Conservation (phyloP, 2,113 vertebrate genomes). For the Lasiurus borealis region DNA sequence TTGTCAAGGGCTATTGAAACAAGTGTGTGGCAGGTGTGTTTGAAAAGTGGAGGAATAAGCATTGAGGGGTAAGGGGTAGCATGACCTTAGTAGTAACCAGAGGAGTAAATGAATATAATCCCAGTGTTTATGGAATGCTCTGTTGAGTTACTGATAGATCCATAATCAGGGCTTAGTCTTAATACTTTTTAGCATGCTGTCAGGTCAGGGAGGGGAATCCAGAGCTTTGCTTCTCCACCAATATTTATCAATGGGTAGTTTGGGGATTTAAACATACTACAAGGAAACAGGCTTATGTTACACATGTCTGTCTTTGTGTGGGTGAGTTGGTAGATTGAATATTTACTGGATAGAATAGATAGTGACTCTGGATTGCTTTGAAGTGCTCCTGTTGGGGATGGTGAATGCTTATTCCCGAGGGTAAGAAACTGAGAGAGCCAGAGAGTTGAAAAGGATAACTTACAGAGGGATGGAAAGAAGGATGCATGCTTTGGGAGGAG, state of each 20-base stretch:
- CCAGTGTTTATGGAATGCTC: conserved; percentile 48
- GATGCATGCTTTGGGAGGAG: not conserved
- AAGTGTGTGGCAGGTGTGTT: not conserved
- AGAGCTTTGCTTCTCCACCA: conserved; percentile 58
- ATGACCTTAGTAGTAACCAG: not conserved
- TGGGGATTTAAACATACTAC: conserved; percentile 48
- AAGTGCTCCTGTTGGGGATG: not conserved
- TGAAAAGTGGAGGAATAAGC: not conserved
- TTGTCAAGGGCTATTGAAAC: not conserved
- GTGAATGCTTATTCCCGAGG: not conserved
- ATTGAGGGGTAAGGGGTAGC: not conserved
- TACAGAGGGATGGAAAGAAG: not conserved
- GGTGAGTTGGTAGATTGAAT: not conserved
- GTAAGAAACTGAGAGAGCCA: not conserved
- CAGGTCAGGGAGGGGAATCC: conserved; percentile 56
- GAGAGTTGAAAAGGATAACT: not conserved
- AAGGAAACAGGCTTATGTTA: conserved; percentile 36
- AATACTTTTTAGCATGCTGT: conserved; percentile 53
- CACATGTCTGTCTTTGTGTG: not conserved
- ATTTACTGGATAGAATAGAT: not conserved
- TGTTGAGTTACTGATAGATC: conserved; percentile 7
- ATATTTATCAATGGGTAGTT: conserved; percentile 66
- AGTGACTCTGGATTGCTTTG: not conserved
- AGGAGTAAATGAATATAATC: conserved; percentile 45
- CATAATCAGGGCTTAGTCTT: conserved; percentile 42